phyloP scores from a whole-genome alignment of 1,140 invertebrate species.

The Teleogryllus occipitalis region DNA sequence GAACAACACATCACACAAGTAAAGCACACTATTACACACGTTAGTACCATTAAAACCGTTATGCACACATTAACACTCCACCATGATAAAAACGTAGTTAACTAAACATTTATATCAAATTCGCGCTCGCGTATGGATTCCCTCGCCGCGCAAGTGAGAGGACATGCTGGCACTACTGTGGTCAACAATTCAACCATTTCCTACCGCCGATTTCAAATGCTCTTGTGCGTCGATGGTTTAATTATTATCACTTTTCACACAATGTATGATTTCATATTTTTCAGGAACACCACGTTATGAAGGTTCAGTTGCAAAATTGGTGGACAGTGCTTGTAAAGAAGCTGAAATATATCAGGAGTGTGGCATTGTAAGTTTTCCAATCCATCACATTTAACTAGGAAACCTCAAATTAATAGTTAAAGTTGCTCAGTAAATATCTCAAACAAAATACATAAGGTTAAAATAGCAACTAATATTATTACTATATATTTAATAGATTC shows the following conservation, averaged over 20 bases:
- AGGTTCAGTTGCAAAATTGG: conserved; percentile 40
- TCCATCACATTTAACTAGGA: too few species aligned
- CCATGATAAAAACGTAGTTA: background rate
- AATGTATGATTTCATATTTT: conserved; percentile 23
- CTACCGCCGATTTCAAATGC: background rate
- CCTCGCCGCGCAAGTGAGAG: background rate
- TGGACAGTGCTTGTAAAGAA: conserved; percentile 48
- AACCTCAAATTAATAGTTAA: too few species aligned
- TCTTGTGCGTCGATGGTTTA: background rate
- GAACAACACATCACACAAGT: background rate
- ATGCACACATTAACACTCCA: background rate
- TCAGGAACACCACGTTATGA: conserved; percentile 49
- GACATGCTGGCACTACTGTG: conserved; percentile 4
- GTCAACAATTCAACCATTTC: background rate
- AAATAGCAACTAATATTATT: too few species aligned
- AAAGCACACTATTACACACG: background rate
- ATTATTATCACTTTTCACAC: too few species aligned
- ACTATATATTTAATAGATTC: too few species aligned
- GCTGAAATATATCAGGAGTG: conserved; percentile 47
- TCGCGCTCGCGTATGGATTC: background rate
- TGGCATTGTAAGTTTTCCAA: conserved; percentile 42
- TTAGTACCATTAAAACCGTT: background rate
- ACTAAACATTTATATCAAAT: background rate
- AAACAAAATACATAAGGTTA: too few species aligned
- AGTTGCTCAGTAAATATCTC: too few species aligned